phyloP scores from a whole-genome alignment of 2,113 vertebrate species.

The Hypocryptadius cinnamomeus region DNA sequence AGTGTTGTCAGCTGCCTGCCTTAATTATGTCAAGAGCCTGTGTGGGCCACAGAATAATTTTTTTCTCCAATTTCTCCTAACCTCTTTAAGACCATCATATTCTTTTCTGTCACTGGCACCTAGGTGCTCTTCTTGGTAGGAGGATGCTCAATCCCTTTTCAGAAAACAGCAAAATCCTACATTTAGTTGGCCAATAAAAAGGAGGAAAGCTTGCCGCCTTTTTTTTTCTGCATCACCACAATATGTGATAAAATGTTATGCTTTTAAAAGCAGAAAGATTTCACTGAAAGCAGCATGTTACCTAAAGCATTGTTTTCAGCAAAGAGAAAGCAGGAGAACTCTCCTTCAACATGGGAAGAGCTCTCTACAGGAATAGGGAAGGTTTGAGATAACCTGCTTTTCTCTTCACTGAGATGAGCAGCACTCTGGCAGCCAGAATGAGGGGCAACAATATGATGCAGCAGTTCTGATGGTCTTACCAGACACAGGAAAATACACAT shows the following conservation, averaged over 20 bases:
- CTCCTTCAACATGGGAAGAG: background rate
- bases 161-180: background rate
- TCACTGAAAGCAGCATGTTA: background rate
- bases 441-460: background rate
- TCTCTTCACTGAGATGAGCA: background rate
- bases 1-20: background rate
- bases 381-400: background rate
- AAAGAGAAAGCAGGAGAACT: background rate
- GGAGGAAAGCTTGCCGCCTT: background rate
- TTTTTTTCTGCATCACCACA: background rate
- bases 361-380: background rate
- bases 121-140: background rate
- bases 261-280: background rate
- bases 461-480: background rate
- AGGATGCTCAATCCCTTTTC: background rate
- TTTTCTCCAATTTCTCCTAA: background rate
- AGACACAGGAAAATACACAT: background rate
- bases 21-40: background rate
- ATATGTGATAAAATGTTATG: background rate
- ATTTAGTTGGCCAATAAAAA: background rate
- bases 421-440: background rate
- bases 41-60: accelerated
- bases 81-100: background rate
- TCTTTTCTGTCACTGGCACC: background rate
- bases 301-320: background rate